Evolutionary conservation across 1,140 invertebrate species (phyloP).

Genomic region (Condylostylus longicornis): DNA sequence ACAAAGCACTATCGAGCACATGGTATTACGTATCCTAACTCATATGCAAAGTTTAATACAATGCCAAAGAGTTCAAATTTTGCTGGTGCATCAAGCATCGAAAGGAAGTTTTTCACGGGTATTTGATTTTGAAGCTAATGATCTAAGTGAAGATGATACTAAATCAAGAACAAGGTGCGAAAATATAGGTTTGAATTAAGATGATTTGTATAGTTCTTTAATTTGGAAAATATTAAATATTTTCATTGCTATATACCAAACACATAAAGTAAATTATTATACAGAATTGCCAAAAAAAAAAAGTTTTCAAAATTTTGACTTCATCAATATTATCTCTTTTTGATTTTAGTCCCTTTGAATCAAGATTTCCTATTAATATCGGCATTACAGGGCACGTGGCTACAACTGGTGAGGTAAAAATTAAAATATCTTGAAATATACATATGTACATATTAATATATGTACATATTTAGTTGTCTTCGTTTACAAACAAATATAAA

Average conservation of each 20-base stretch:
- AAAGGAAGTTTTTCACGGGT: constrained; percentile 80
- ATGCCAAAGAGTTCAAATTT: constrained; percentile 82
- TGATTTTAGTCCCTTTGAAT: constrained; percentile 63
- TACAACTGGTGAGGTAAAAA: constrained; percentile 80
- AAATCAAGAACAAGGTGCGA: constrained; percentile 54
- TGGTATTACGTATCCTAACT: constrained; percentile 85
- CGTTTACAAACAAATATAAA: too few relatives aligned
- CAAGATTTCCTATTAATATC: constrained; percentile 89
- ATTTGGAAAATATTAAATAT: too few relatives aligned
- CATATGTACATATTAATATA: too few relatives aligned
- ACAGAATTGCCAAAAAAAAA: too few relatives aligned
- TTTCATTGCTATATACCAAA: too few relatives aligned
- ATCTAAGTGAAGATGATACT: constrained; percentile 55
- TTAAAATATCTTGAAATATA: too few relatives aligned
- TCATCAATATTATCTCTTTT: constrained; percentile 10
- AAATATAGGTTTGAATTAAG: too few relatives aligned
- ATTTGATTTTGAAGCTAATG: constrained; percentile 78
- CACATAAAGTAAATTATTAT: too few relatives aligned
- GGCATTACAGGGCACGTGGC: constrained; percentile 92
- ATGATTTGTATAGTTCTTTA: constrained; percentile 13
- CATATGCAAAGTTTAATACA: constrained; percentile 89
- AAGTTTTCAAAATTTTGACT: too few relatives aligned
- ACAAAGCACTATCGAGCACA: constrained; percentile 88
- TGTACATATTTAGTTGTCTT: too few relatives aligned
- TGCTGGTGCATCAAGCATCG: constrained; percentile 74